These are phyloP conservation scores for Drepana arcuata DNA, from an alignment of 1,140 invertebrate species.

Conservation along the genomic window DNA sequence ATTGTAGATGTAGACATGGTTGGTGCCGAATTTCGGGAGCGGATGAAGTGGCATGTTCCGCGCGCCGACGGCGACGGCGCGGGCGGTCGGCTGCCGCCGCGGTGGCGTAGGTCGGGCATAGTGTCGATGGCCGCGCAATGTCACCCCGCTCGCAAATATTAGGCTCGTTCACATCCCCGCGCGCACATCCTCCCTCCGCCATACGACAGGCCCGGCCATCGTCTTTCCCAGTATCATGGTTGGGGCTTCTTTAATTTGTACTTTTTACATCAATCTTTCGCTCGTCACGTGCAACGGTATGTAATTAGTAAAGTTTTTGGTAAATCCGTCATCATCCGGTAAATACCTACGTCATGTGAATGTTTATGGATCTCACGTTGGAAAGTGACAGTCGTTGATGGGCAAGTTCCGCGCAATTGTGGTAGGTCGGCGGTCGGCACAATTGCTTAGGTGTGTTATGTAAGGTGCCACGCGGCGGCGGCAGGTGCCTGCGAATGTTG, in stretches of 20 bases:
- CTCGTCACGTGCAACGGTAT: no score
- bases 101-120: constrained; percentile 55
- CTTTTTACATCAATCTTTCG: no score
- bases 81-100: constrained; percentile 15
- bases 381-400: no score
- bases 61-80: constrained; percentile 21
- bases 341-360: no score
- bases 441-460: constrained; percentile 21
- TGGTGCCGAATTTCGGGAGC: constrained; percentile 11
- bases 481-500: constrained; percentile 34
- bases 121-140: constrained; percentile 57
- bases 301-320: no score
- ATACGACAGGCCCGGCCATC: constrained; percentile 9
- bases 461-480: constrained; percentile 31
- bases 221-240: constrained; percentile 4
- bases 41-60: constrained; percentile 25
- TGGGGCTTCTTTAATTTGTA: no score
- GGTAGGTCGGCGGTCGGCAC: constrained; percentile 20
- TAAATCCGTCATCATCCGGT: no score
- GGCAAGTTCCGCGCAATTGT: constrained; percentile 19
- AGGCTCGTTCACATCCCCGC: constrained; percentile 15
- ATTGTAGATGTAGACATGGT: no score
- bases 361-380: no score
- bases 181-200: constrained; percentile 5
- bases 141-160: constrained; percentile 49